Evolutionary conservation across 2,797 vertebrate genomes (phyloP).

Genomic region (Cynodonichthys magdalenae): DNA sequence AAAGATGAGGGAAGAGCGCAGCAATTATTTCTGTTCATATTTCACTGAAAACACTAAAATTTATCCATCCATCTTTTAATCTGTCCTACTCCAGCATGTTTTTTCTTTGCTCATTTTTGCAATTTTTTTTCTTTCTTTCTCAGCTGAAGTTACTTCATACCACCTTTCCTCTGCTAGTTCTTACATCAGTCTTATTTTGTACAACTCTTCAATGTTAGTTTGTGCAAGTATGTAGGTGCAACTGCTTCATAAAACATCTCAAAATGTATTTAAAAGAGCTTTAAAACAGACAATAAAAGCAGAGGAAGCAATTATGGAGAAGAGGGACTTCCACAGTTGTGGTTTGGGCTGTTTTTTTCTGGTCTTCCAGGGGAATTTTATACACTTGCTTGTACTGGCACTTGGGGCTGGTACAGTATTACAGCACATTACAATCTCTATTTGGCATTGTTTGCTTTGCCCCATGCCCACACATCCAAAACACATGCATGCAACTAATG

Average conservation of each 20-base stretch:
- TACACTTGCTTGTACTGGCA: constrained; percentile 66
- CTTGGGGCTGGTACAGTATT: constrained; percentile 71
- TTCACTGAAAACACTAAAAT: constrained; percentile 77
- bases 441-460: constrained; percentile 73
- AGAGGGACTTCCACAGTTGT: constrained; percentile 38
- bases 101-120: constrained; percentile 40
- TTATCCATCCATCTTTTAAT: constrained; percentile 66
- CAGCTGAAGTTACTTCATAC: too few species aligned
- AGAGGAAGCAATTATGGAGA: constrained; percentile 14
- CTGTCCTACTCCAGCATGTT: constrained; percentile 27
- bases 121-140: constrained; percentile 14
- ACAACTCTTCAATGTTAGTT: too few species aligned
- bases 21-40: constrained; percentile 80
- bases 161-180: too few species aligned
- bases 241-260: too few species aligned
- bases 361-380: constrained; percentile 74
- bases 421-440: constrained; percentile 71
- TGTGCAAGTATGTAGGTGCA: too few species aligned
- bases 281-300: constrained; percentile 15
- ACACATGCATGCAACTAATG: constrained; percentile 67
- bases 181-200: too few species aligned
- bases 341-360: constrained; percentile 63
- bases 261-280: constrained; percentile 7
- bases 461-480: constrained; percentile 68
- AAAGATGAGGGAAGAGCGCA: constrained; percentile 72